Evolutionary conservation across 2,113 vertebrate genomes (phyloP).

Genomic region (Mus musculus): GRCm39 chr5:56515501-56516000

Average conservation of each 20-base stretch:
- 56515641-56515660: not conserved
- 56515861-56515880: not conserved
- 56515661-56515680: not conserved
- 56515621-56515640: not conserved
- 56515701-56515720: not conserved
- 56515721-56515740: not conserved
- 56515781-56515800: not conserved
- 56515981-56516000: too few species aligned
- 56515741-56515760: not conserved
- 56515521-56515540: constrained; percentile 91
- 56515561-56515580: not conserved
- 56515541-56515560: constrained; percentile 87
- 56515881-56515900: too few species aligned
- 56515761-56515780: not conserved
- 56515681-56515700: not conserved
- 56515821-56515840: not conserved
- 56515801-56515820: not conserved
- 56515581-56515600: accelerated
- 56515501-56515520: constrained; percentile 87
- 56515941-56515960: too few species aligned
- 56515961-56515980: too few species aligned
- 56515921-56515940: too few species aligned
- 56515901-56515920: too few species aligned
- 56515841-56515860: not conserved
- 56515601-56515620: not conserved